Evolutionary conservation across 1,140 invertebrate genomes (phyloP), one percentile per base, ranked within the genome.

Genomic region (Panonychus citri): DNA sequence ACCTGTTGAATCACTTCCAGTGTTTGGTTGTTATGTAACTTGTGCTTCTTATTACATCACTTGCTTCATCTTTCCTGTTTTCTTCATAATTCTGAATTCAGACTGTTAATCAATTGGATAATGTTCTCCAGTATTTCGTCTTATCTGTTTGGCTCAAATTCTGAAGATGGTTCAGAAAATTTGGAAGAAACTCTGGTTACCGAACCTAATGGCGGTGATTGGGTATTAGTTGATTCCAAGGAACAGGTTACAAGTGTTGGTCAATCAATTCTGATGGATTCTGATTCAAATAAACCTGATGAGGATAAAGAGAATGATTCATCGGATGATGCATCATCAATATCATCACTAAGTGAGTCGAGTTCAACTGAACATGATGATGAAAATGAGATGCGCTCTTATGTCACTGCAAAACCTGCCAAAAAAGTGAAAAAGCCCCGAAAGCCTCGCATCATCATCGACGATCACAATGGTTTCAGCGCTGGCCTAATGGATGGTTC

Each of bases 401-500:
- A n/a, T n/a, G n/a, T n/a, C n/a, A n/a, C n/a, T n/a, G n/a, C n/a
- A n/a, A n/a, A n/a, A n/a, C n/a, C 48, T 25, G 48, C 8, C 12
- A 19, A 50, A 40, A 40, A 10, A 40, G n/a, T n/a, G 39, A 40
- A 40, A 40, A 40, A 40, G 10, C 10, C 39, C n/a, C 39, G 10
- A 40, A 40, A 10, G 10, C 10, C 39, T n/a, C 10, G n/a, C 39
- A 40, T 10, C 39, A 40, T 12, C 39, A 40, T 12, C 39, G n/a
- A 40, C 39, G n/a, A 50, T 25, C 21, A 24, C 10, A n/a, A 52
- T 26, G 27, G 19, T 10, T 17, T 8, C 50, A 27, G 10, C n/a
- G n/a, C 10, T 40, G 39, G 39, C n/a, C 4, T 15, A 12, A 57
- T 63, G 70, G 79, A 81, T 65, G 81, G 81, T 67, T 80, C 79